These are phyloP conservation scores for Drosophila ananassae DNA, from an alignment of 1,140 invertebrate species.

Conservation along the genomic window DNA sequence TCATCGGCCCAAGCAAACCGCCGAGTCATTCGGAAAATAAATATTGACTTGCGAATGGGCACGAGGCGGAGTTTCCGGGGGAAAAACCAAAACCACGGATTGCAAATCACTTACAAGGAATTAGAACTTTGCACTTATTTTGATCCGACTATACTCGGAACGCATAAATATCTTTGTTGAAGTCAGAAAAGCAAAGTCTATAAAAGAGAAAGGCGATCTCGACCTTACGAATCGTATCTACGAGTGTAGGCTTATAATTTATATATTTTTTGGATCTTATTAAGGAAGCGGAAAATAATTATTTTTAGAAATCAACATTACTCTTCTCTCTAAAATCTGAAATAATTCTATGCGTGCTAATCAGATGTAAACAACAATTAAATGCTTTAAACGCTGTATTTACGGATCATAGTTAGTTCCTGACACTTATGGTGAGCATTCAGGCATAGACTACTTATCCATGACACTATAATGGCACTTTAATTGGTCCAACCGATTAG, in stretches of 20 bases:
- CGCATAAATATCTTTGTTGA: neutral
- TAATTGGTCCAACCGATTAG: slow-evolving; percentile 64
- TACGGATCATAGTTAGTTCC: slow-evolving; percentile 15
- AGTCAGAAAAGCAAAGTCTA: neutral
- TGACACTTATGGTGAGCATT: slow-evolving; percentile 54
- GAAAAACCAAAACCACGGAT: slow-evolving; percentile 21
- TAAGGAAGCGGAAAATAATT: neutral
- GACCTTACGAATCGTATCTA: neutral
- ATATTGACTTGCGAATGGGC: slow-evolving; percentile 30
- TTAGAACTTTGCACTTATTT: slow-evolving; percentile 34
- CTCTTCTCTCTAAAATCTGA: slow-evolving; percentile 1
- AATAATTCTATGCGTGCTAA: slow-evolving; percentile 3
- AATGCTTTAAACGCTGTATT: slow-evolving; percentile 6
- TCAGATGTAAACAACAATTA: slow-evolving; percentile 12
- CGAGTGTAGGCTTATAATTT: neutral
- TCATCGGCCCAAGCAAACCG: slow-evolving; percentile 31
- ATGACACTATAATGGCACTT: slow-evolving; percentile 58
- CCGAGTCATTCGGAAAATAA: slow-evolving; percentile 29
- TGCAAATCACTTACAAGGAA: slow-evolving; percentile 35
- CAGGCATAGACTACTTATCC: slow-evolving; percentile 22
- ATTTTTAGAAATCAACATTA: neutral
- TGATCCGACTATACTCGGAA: neutral
- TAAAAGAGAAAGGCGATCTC: slow-evolving; percentile 8
- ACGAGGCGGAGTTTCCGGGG: slow-evolving; percentile 36
- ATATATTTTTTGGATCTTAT: neutral